Evolutionary conservation across 2,797 vertebrate genomes (phyloP), one percentile per base, ranked within the genome.

Genomic region (Forpus xanthops): DNA sequence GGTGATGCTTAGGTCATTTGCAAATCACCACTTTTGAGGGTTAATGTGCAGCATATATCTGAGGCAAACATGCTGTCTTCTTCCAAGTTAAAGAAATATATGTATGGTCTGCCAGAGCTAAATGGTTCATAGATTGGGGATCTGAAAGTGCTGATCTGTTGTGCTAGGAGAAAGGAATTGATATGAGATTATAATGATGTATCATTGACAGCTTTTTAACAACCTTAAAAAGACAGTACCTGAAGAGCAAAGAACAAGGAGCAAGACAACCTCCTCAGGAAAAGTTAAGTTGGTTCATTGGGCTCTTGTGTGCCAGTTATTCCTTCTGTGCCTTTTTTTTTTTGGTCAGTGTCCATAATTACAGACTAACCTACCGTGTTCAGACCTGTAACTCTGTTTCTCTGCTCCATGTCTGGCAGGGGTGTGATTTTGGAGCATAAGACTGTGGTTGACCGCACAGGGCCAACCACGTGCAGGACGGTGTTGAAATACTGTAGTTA

Each of bases 401-500:
- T 82, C 67, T 95, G 78, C 75, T 87, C 81, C 8, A 10, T 85
- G 87, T 89, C 85, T 93, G 91, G 75, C 89, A 96, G 92, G 70
- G 83, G 56, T 45, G 92, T 92, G 15, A 30, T 93, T 92, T 94
- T 93, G 93, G 66, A 68, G 28, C 2, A 2, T 11, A 92, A 86
- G 89, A 33, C 80, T 85, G 52, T 89, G 91, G 73, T 60, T 97
- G 97, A 89, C 93, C 79, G 76, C 85, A 83, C 47, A 56, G 88
- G 84, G 61, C 85, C 87, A 71, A 85, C 23, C 72, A 52, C 89
- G 47, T 14, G 55, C 76, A 74, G 94, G 89, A 61, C 82, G 90
- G 87, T 77, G 68, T 87, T 94, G 94, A 96, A 96, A 96, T 94
- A 84, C 85, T 94, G 75, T 53, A 50, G n/a, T 94, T 96, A 95